Conservation (phyloP, 2,888 invertebrate genomes). For the Ophion ventricosus region DNA sequence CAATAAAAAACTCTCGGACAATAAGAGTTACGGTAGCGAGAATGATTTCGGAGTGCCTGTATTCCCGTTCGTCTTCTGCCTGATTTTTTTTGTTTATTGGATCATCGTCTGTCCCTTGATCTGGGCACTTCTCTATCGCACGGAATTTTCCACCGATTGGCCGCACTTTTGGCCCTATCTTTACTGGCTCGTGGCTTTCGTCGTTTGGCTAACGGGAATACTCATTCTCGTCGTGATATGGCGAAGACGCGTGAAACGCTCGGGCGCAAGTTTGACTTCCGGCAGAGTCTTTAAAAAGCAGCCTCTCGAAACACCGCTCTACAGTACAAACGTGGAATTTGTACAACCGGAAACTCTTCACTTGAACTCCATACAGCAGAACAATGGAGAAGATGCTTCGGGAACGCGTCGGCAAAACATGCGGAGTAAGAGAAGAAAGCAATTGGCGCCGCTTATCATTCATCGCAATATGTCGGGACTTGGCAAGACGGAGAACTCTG, state of each 20-base stretch:
- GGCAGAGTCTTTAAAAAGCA: neutral
- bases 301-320: neutral
- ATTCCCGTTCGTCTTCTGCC: constrained; percentile 60
- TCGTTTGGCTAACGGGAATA: constrained; percentile 72
- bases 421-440: constrained; percentile 45
- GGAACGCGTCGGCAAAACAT: neutral
- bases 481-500: constrained; percentile 64
- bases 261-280: constrained; percentile 2
- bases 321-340: constrained; percentile 18
- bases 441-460: constrained; percentile 71
- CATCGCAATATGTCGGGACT: constrained; percentile 69
- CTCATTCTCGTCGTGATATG: constrained; percentile 63
- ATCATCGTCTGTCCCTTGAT: constrained; percentile 79
- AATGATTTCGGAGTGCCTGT: constrained; percentile 1
- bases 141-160: constrained; percentile 51
- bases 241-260: constrained; percentile 34
- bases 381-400: constrained; percentile 3
- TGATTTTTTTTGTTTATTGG: constrained; percentile 80
- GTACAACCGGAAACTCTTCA: constrained; percentile 38
- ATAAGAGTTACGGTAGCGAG: neutral
- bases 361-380: neutral
- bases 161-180: constrained; percentile 65
- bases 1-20: constrained; percentile 27
- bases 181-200: constrained; percentile 73
- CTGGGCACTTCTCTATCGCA: constrained; percentile 70